A percentile compares a stretch with the other conserved stretches of the same genome.
These are phyloP conservation scores for Leptinotarsa undecemlineata DNA, from an alignment of 1,140 invertebrate genomes.

Conservation along the genomic window DNA sequence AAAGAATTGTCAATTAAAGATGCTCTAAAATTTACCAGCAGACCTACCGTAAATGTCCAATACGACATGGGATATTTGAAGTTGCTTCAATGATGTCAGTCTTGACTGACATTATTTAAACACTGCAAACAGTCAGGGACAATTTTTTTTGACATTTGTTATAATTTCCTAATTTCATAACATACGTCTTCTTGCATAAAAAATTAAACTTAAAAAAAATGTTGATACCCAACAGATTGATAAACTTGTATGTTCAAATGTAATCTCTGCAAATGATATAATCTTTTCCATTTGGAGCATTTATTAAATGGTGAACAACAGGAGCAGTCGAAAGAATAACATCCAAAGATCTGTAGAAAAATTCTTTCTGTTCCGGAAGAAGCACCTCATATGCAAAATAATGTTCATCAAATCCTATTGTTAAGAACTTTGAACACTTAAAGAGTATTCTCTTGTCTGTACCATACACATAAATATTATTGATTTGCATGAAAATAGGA, in stretches of 20 bases:
- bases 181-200: background rate
- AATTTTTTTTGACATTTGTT: too few species aligned
- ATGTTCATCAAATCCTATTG: constrained; percentile 1
- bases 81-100: too few species aligned
- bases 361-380: background rate
- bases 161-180: too few species aligned
- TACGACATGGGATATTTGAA: too few species aligned
- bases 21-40: too few species aligned
- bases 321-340: background rate
- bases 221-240: background rate
- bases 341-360: constrained; percentile 1
- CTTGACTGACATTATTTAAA: too few species aligned
- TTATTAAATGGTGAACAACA: background rate
- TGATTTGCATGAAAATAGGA: background rate
- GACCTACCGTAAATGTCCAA: too few species aligned
- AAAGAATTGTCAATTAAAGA: too few species aligned
- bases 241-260: background rate
- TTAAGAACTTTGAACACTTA: background rate
- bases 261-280: background rate
- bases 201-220: too few species aligned
- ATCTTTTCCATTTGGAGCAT: background rate
- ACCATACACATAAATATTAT: constrained; percentile 1
- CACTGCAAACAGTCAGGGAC: too few species aligned
- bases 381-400: constrained; percentile 3
- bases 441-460: background rate